Evolutionary conservation across 2,113 vertebrate species (phyloP).

Genomic region (Bos javanicus): DNA sequence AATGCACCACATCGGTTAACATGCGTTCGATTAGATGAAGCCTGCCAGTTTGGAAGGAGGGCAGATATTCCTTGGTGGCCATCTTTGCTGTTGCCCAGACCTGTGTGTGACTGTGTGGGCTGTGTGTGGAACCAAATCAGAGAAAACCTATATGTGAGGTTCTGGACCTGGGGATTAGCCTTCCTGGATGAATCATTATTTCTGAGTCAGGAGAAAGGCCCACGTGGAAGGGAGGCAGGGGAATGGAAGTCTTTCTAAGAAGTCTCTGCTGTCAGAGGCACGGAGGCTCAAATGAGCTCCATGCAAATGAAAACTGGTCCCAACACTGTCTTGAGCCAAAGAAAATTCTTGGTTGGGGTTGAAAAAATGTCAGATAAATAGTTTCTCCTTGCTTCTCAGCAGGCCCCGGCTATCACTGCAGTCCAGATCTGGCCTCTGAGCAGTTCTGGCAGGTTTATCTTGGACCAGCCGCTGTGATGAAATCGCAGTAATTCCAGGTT

Average conservation of each 20-base stretch:
- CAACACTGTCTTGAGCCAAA: conserved; percentile 53
- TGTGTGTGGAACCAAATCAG: neutral
- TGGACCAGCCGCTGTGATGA: conserved; percentile 68
- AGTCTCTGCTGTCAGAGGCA: conserved; percentile 47
- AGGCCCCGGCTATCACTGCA: conserved; percentile 53
- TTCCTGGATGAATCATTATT: conserved; percentile 43
- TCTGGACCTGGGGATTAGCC: conserved; percentile 30
- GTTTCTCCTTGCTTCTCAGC: conserved; percentile 65
- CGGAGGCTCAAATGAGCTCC: conserved; percentile 19
- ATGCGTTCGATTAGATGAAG: conserved; percentile 39
- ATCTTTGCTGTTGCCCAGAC: conserved; percentile 4
- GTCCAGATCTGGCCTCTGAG: conserved; percentile 59
- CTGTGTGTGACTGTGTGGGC: neutral
- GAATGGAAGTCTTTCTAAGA: conserved; percentile 67
- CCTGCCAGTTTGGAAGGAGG: conserved; percentile 45
- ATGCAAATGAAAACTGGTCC: conserved; percentile 62
- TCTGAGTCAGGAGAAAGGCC: conserved; percentile 30
- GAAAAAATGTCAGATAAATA: conserved; percentile 73
- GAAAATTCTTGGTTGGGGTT: conserved; percentile 69
- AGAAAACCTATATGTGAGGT: neutral
- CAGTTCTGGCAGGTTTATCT: conserved; percentile 59
- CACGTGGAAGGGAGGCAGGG: neutral
- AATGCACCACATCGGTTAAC: conserved; percentile 57
- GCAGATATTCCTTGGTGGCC: conserved; percentile 20
- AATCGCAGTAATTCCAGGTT: conserved; percentile 63